A percentile compares a stretch with the other conserved stretches of the same genome.
Conservation (phyloP, 2,888 invertebrate species). For the Apamea epomidion region DNA sequence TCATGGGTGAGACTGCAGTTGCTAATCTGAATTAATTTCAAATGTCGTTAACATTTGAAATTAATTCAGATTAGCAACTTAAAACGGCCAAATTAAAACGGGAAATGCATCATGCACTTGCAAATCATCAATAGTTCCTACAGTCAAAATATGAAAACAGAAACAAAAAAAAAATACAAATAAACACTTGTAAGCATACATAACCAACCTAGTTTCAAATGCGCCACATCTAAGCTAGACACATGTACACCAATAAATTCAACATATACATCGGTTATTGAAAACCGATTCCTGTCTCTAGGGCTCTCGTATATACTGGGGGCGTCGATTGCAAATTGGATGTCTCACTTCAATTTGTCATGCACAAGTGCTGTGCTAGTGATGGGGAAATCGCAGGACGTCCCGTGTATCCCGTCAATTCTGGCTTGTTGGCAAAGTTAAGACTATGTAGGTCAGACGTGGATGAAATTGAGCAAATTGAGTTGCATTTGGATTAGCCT, state of each 20-base stretch:
- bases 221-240: slow-evolving; percentile 29
- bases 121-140: neutral
- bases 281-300: slow-evolving; percentile 60
- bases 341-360: slow-evolving; percentile 67
- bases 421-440: slow-evolving; percentile 34
- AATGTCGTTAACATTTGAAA: neutral
- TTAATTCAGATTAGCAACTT: too few relatives aligned
- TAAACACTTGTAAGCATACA: slow-evolving; percentile 9
- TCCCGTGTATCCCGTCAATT: slow-evolving; percentile 57
- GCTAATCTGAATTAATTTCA: too few relatives aligned
- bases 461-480: slow-evolving; percentile 36
- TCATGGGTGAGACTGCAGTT: too few relatives aligned
- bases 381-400: slow-evolving; percentile 59
- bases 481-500: slow-evolving; percentile 13
- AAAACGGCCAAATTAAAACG: neutral
- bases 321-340: slow-evolving; percentile 68
- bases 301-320: slow-evolving; percentile 45
- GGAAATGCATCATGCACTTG: neutral
- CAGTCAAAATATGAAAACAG: neutral
- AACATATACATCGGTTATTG: slow-evolving; percentile 52
- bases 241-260: slow-evolving; percentile 51
- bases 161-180: slow-evolving; percentile 1
- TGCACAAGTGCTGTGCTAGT: slow-evolving; percentile 56
- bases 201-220: slow-evolving; percentile 27
- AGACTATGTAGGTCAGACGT: slow-evolving; percentile 41